Evolutionary conservation across 1,140 invertebrate genomes (phyloP), one percentile per base, ranked within the genome.

Genomic region (Drosophila bipectinata): DNA sequence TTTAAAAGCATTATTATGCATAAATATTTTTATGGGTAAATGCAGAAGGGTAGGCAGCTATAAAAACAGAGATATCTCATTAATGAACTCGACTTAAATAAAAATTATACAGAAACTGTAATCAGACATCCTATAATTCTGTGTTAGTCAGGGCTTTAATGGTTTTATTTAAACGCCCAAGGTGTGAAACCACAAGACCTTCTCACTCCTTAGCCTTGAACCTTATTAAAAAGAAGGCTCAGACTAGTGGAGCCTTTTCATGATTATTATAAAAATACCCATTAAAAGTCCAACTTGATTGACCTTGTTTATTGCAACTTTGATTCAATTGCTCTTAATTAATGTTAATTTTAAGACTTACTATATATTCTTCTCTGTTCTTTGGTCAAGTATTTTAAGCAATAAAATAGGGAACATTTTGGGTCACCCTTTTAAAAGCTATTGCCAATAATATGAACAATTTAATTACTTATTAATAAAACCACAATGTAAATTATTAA

Each of bases 241-340:
- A n/a, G 15, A 54, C 24, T 26, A 18, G 1, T 9, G 1, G 4
- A 18, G n/a, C 39, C 60, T 41, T 44, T 45, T 34, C 15, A 44
- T n/a, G 1, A 24, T 32, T 54, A 51, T 53, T 39, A 30, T 4
- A 49, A 18, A 14, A 26, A 41, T 18, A 9, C n/a, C 15, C 55
- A 59, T 48, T 48, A 57, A 47, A 32, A 14, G 14, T 24, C 24
- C 45, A 73, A 45, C 52, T 48, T 51, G 14, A 9, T 34, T 73
- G 60, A 10, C 55, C 41, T 56, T 63, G 48, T 7, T 71, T 51
- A 53, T 71, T 62, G 32, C 59, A 73, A 73, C 63, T 77, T 67
- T 66, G 51, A 81, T 63, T 77, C 44, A 82, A 82, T 82, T 82
- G 79, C 74, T 54, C 58, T 82, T 82, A 82, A 82, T 82, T 82